Evolutionary conservation across 2,888 invertebrate genomes (phyloP).

Genomic region (Panopea generosa): DNA sequence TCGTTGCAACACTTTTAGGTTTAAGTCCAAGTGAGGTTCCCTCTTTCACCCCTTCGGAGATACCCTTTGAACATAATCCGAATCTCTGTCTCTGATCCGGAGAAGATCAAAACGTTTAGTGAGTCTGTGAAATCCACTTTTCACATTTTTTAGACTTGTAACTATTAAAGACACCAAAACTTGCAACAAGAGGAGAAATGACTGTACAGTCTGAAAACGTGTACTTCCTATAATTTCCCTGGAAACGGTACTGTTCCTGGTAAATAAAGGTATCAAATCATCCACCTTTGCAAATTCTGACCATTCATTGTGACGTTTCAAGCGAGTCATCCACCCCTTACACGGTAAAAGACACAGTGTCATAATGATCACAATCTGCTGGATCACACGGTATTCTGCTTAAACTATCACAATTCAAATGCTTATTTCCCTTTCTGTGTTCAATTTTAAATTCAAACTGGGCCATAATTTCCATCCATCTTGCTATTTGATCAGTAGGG

Average conservation of each 20-base stretch:
- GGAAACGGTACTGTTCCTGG: conserved; percentile 23
- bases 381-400: conserved; percentile 48
- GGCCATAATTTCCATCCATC: too few species aligned
- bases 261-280: conserved; percentile 37
- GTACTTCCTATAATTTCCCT: conserved; percentile 1
- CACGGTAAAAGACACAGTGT: conserved; percentile 39
- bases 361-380: conserved; percentile 42
- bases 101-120: too few species aligned
- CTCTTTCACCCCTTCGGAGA: too few species aligned
- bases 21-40: too few species aligned
- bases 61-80: too few species aligned
- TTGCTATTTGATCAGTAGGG: conserved; percentile 49
- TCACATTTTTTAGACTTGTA: too few species aligned
- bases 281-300: conserved; percentile 30
- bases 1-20: too few species aligned
- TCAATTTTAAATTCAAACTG: conserved; percentile 44
- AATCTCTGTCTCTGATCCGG: too few species aligned
- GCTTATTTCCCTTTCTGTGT: conserved; percentile 44
- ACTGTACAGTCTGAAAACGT: too few species aligned
- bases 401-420: conserved; percentile 43
- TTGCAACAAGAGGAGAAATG: too few species aligned
- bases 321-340: conserved; percentile 37
- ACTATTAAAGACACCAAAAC: too few species aligned
- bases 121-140: too few species aligned
- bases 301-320: conserved; percentile 34